Base-by-base conservation (phyloP, 2,113 vertebrate species). In the Taxidea taxus region DNA sequence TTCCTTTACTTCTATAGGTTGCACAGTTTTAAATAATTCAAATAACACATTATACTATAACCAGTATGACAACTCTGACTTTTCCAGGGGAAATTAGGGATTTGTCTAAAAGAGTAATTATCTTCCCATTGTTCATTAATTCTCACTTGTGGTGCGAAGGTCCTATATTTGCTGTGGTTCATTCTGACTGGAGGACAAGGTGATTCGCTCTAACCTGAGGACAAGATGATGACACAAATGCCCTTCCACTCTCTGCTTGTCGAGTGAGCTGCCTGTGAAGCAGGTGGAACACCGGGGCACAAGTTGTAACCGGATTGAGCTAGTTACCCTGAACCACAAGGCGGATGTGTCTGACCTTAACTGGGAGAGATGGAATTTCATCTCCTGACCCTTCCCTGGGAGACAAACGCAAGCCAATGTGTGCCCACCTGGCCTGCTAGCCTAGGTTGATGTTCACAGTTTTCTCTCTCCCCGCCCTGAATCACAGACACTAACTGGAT, bases 341-440 rank as follows among this genome's bases (percentile, higher is more conserved):
- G 93, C 97, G 94, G 85, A 97, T 96, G 97, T 95, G 58, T 98
- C 44, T 97, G 88, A 56, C 97, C 97, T 98, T 91, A 87, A 56
- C 62, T 96, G 75, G 87, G 98, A 15, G 39, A 90, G 82, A 84
- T 4, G 60, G 96, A 93, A 97, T 87, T 37, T 56, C 92, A 95
- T 97, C 89, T 77, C 70, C 44, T 93, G 95, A 95, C 87, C 95
- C 87, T 90, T 91, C 75, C 74, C 39, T 95, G 93, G 94, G 90
- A 97, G 85, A 78, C 68, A 58, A 56, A 78, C 81, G 4, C 1
- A 88, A 95, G 90, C 93, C 97, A 97, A 92, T 68, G 64, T 94
- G 96, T 29, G 60, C 93, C 94, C 97, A 95, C 97, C 86, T 97
- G 93, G 87, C 96, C 47, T 95, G 44, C 92, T 14, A 47, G 90